A percentile compares a stretch with the other conserved stretches of the same genome.
These are phyloP conservation scores for Drosophila mauritiana DNA, from an alignment of 1,140 invertebrate species.

Conservation along the genomic window DNA sequence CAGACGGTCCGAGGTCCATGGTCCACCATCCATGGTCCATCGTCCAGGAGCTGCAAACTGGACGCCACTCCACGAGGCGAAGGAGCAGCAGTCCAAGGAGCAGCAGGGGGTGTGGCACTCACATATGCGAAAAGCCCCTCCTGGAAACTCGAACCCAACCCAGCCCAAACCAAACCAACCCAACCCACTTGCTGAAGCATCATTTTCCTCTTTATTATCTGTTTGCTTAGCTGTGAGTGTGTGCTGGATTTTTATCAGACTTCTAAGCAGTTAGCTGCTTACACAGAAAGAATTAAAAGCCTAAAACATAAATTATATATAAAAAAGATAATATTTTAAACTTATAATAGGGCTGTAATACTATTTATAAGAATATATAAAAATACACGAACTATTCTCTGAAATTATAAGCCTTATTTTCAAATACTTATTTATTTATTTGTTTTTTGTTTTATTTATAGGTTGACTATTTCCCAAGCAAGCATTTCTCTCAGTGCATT, in stretches of 20 bases:
- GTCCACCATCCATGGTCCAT: slow-evolving; percentile 24
- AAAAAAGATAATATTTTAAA: too few species aligned
- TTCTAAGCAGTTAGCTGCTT: slow-evolving; percentile 73
- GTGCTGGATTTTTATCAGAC: slow-evolving; percentile 79
- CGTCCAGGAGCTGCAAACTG: slow-evolving; percentile 45
- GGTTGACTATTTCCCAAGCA: too few species aligned
- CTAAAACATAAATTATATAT: too few species aligned
- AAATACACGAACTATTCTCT: too few species aligned
- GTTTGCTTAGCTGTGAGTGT: slow-evolving; percentile 73
- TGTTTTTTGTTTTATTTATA: background rate
- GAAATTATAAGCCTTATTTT: too few species aligned
- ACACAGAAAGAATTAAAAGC: background rate
- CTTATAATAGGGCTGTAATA: too few species aligned
- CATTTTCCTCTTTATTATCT: slow-evolving; percentile 82
- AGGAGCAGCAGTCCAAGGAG: slow-evolving; percentile 15
- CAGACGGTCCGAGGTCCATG: slow-evolving; percentile 35
- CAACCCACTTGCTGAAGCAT: slow-evolving; percentile 42
- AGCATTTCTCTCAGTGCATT: slow-evolving; percentile 7
- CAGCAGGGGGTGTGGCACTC: slow-evolving; percentile 62
- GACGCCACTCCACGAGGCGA: slow-evolving; percentile 48
- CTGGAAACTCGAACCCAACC: background rate
- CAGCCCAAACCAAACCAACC: background rate
- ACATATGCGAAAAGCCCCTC: slow-evolving; percentile 70
- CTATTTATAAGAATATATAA: too few species aligned
- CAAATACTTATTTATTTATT: background rate